Evolutionary conservation across 2,888 invertebrate genomes (phyloP), one percentile per base, ranked within the genome.

Genomic region (Cyrtodaria siliqua): DNA sequence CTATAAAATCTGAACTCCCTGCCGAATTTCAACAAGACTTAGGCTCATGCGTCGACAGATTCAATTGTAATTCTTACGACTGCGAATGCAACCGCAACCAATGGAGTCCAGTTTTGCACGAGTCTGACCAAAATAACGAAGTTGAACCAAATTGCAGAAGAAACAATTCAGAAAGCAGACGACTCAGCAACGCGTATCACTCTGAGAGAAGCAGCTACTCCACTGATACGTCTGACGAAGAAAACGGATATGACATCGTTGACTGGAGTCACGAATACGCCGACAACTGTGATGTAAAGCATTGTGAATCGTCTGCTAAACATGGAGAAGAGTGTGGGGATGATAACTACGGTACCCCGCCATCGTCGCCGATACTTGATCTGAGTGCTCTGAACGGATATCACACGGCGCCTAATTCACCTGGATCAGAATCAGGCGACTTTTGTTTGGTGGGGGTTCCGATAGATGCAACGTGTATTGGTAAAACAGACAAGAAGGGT

Each of bases 331-430:
- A n/a, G n/a, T n/a, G n/a, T n/a, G n/a, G n/a, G n/a, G n/a, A n/a
- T n/a, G n/a, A n/a, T n/a, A n/a, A n/a, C n/a, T 63, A 18, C 23
- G 38, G 52, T n/a, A 68, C 73, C 1, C 63, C 62, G 38, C 52
- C 52, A 1, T 38, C 56, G 3, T 56, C 73, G 16, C 62, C 61
- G 6, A 33, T 40, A 6, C 44, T 49, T 1, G 77, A 72, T 12
- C 38, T 62, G 20, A 68, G 71, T 47, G 63, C 50, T 38, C 38
- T 70, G 6, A 63, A 70, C 20, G 60, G 64, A 8, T 79, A 56
- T 20, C 64, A 72, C 12, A 75, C 79, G 2, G 75, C 79, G 2
- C 71, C 74, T 2, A 72, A 61, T 27, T 66, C 79, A 6, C 75
- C 75, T 14, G 50, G n/a, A 20, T 29, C 29, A 1, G 52, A 50